Percentiles rank a stretch among this genome's conserved stretches.
These are phyloP conservation scores for Xanthostigma xanthostigma DNA, from an alignment of 2,888 invertebrate species.

Conservation along the genomic window DNA sequence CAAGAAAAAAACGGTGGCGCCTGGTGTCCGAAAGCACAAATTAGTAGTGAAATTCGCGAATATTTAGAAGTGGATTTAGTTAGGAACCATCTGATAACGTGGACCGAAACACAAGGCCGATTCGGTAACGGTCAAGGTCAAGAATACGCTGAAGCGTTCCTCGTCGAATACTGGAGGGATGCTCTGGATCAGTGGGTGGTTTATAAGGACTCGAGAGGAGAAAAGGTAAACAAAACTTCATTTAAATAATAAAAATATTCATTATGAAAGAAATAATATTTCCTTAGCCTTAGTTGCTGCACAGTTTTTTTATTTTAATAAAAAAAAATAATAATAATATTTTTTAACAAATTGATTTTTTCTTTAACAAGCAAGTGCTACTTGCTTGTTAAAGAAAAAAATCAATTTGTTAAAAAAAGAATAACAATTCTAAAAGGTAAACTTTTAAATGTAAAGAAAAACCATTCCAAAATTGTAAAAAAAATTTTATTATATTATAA, in stretches of 20 bases:
- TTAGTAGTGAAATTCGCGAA: constrained; percentile 60
- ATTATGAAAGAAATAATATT: too few relatives aligned
- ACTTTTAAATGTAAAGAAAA: too few relatives aligned
- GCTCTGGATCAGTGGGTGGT: constrained; percentile 55
- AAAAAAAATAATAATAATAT: too few relatives aligned
- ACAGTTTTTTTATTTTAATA: too few relatives aligned
- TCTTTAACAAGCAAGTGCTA: too few relatives aligned
- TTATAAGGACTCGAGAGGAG: constrained; percentile 64
- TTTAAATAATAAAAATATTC: constrained; percentile 1
- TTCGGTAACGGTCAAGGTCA: constrained; percentile 84
- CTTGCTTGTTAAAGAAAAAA: too few relatives aligned
- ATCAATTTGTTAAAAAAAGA: too few relatives aligned
- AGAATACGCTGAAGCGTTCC: constrained; percentile 73
- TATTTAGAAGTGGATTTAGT: constrained; percentile 69
- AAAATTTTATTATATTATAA: too few relatives aligned
- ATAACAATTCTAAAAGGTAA: too few relatives aligned
- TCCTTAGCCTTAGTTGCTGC: too few relatives aligned
- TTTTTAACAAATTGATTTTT: too few relatives aligned
- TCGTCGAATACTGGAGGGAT: constrained; percentile 66
- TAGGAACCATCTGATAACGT: constrained; percentile 62
- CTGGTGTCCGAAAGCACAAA: constrained; percentile 80
- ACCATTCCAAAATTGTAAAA: too few relatives aligned
- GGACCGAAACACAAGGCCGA: constrained; percentile 78
- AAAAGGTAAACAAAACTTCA: constrained; percentile 40
- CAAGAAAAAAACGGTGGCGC: constrained; percentile 80